Conservation (phyloP, 2,113 vertebrate genomes). For the Turdus rufiventris region DNA sequence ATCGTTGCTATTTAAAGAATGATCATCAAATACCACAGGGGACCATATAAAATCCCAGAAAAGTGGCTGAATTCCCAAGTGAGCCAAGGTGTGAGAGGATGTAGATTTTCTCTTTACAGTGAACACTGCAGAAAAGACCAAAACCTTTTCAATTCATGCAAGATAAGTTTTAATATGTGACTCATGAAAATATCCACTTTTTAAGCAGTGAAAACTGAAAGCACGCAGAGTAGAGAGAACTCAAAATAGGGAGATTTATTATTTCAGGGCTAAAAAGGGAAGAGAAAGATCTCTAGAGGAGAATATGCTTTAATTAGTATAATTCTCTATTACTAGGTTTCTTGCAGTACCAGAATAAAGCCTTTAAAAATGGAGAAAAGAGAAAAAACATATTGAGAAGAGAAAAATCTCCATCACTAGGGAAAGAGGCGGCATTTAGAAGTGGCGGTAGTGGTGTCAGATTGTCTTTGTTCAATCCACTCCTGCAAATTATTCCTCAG, state of each 20-base stretch:
- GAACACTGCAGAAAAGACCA: background rate
- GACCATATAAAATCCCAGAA: background rate
- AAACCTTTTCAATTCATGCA: background rate
- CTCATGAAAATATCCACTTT: background rate
- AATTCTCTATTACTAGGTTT: background rate
- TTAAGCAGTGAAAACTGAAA: background rate
- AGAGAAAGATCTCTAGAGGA: background rate
- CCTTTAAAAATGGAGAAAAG: background rate
- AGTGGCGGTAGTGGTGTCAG: background rate
- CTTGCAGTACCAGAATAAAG: background rate
- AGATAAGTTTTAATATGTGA: background rate
- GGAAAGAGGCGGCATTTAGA: background rate
- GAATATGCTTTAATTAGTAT: background rate
- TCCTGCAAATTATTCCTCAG: background rate
- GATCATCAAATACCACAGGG: background rate
- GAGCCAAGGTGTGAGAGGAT: background rate
- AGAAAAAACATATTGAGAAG: background rate
- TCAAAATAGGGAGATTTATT: background rate
- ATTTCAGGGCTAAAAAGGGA: background rate
- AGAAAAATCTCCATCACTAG: background rate
- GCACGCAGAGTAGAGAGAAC: background rate
- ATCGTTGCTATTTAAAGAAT: background rate
- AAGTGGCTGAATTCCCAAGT: background rate
- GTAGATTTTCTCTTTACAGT: background rate
- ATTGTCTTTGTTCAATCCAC: background rate